Conservation (phyloP, 1,140 invertebrate species). For the Hormaphis cornu region DNA sequence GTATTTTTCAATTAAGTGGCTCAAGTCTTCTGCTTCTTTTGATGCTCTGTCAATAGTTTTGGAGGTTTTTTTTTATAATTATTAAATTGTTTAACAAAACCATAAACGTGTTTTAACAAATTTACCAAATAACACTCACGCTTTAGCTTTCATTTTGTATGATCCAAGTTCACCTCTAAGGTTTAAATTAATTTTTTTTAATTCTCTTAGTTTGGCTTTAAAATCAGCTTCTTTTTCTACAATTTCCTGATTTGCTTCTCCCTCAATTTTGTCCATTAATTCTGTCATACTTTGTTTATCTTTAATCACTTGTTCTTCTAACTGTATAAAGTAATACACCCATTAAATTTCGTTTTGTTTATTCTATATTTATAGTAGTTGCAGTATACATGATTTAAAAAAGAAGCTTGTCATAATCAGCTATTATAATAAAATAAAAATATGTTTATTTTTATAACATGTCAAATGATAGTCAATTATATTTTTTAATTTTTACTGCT, state of each 20-base stretch:
- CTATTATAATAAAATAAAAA: too few relatives aligned
- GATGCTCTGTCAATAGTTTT: conserved; percentile 43
- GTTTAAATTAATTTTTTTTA: conserved; percentile 28
- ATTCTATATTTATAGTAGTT: too few relatives aligned
- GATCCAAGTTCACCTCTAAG: conserved; percentile 16
- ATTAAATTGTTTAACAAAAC: neutral
- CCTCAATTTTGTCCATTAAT: neutral
- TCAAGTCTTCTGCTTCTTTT: conserved; percentile 64
- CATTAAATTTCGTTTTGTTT: neutral
- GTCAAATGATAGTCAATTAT: too few relatives aligned
- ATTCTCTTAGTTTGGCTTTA: conserved; percentile 4
- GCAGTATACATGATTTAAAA: too few relatives aligned
- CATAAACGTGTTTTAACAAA: neutral
- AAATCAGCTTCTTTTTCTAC: neutral
- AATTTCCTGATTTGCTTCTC: neutral
- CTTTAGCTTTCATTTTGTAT: conserved; percentile 26
- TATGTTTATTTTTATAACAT: too few relatives aligned
- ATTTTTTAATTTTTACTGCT: too few relatives aligned
- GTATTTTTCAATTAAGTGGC: conserved; percentile 52
- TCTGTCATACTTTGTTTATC: conserved; percentile 14
- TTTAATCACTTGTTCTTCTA: conserved; percentile 5
- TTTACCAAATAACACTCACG: neutral
- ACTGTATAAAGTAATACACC: neutral
- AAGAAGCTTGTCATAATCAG: too few relatives aligned
- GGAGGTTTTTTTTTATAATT: neutral